Conservation (phyloP, 2,888 invertebrate species). For the Cantharis flavilabris region DNA sequence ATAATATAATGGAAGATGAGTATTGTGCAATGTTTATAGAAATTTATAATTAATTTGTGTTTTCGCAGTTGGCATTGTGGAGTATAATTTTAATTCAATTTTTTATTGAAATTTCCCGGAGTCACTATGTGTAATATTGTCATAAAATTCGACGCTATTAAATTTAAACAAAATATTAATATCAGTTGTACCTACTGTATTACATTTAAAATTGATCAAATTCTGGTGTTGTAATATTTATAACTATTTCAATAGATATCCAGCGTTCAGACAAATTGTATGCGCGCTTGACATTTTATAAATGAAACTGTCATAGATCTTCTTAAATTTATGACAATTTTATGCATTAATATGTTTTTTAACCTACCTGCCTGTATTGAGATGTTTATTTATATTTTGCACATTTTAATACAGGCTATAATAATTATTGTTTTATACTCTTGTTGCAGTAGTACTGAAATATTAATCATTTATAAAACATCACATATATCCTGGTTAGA, state of each 20-base stretch:
- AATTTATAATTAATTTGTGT: not conserved
- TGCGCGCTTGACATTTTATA: constrained; percentile 15
- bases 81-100: not conserved
- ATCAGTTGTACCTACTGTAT: not conserved
- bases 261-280: constrained; percentile 15
- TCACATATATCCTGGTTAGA: not conserved
- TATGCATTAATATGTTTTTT: constrained; percentile 21
- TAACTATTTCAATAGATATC: not conserved
- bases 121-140: not conserved
- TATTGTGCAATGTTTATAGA: not conserved
- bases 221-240: not conserved
- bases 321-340: constrained; percentile 17
- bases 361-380: not conserved
- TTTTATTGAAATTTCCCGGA: not conserved
- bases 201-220: not conserved
- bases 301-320: constrained; percentile 18
- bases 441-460: not conserved
- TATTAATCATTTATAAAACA: not conserved
- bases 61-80: not conserved
- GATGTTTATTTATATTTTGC: not conserved
- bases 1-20: not conserved
- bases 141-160: not conserved
- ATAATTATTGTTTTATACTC: not conserved
- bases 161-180: not conserved
- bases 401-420: not conserved